Percentiles rank a stretch among this genome's conserved stretches.
phyloP scores from a whole-genome alignment of 2,797 vertebrate genomes.

The Takifugu ocellatus region DNA sequence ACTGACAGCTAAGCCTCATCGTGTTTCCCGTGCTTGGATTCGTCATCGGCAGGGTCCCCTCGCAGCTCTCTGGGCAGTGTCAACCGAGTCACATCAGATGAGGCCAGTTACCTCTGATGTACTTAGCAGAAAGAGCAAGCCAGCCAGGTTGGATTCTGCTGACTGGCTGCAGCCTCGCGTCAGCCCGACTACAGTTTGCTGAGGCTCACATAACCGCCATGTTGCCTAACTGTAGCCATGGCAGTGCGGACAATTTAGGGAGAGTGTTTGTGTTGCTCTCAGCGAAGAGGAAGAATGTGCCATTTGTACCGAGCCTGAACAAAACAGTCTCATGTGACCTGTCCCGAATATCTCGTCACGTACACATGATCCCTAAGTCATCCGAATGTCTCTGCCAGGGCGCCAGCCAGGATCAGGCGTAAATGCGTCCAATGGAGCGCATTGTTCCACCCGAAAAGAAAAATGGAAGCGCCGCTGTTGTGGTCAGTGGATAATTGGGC shows the following conservation, averaged over 20 bases:
- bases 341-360: slow-evolving; percentile 52
- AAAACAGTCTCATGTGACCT: slow-evolving; percentile 62
- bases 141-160: slow-evolving; percentile 61
- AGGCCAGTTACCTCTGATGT: slow-evolving; percentile 43
- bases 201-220: slow-evolving; percentile 6
- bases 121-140: slow-evolving; percentile 47
- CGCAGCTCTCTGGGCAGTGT: slow-evolving; percentile 56
- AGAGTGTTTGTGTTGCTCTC: slow-evolving; percentile 46
- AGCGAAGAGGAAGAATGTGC: slow-evolving; percentile 38
- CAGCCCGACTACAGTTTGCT: slow-evolving; percentile 38
- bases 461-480: slow-evolving; percentile 49
- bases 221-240: background rate
- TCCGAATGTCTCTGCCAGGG: slow-evolving; percentile 31
- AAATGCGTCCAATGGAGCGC: slow-evolving; percentile 39
- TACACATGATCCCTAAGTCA: slow-evolving; percentile 51
- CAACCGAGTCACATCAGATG: slow-evolving; percentile 60
- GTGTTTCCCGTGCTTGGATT: slow-evolving; percentile 44
- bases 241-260: slow-evolving; percentile 36
- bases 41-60: slow-evolving; percentile 55
- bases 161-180: slow-evolving; percentile 54
- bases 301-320: slow-evolving; percentile 39
- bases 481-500: slow-evolving; percentile 57
- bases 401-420: slow-evolving; percentile 38
- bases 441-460: slow-evolving; percentile 53
- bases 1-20: slow-evolving; percentile 39